These are phyloP conservation scores for Tetragonula clypearis DNA, from an alignment of 1,140 invertebrate genomes.

Conservation along the genomic window DNA sequence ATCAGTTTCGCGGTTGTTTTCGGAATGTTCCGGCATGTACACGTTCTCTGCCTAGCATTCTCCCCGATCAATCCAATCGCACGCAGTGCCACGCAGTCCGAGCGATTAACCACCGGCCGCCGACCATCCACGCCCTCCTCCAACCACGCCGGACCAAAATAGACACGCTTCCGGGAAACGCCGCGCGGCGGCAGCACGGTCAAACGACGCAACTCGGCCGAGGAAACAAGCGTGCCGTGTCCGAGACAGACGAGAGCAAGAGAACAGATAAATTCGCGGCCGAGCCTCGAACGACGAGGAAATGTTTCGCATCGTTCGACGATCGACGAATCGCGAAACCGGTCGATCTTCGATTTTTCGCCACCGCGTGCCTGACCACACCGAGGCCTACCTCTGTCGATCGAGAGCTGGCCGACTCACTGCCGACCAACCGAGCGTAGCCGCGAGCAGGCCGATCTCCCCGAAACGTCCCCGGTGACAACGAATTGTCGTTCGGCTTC, in stretches of 20 bases:
- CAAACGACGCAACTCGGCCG: background rate
- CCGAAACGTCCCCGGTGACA: too few relatives aligned
- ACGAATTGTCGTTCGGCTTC: background rate
- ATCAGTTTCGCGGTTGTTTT: background rate
- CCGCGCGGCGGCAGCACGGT: constrained; percentile 18
- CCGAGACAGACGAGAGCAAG: too few relatives aligned
- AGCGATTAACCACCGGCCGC: constrained; percentile 9
- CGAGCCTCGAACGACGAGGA: too few relatives aligned
- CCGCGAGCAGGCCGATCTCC: background rate
- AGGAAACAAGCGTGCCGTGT: background rate
- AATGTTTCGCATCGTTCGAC: background rate
- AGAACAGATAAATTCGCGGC: too few relatives aligned
- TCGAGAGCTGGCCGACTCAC: constrained; percentile 42
- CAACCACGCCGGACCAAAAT: constrained; percentile 24
- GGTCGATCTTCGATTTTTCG: background rate
- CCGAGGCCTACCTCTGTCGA: constrained; percentile 25
- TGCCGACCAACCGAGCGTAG: background rate
- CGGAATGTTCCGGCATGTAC: background rate
- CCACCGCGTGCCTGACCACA: constrained; percentile 36
- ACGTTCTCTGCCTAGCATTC: background rate
- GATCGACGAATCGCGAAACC: too few relatives aligned
- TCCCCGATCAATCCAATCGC: constrained; percentile 1
- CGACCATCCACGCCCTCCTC: constrained; percentile 34
- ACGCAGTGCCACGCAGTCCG: constrained; percentile 5
- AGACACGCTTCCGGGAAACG: background rate